Evolutionary conservation across 2,113 vertebrate genomes (phyloP), one percentile per base, ranked within the genome.

Genomic region (Amphiprion percula): DNA sequence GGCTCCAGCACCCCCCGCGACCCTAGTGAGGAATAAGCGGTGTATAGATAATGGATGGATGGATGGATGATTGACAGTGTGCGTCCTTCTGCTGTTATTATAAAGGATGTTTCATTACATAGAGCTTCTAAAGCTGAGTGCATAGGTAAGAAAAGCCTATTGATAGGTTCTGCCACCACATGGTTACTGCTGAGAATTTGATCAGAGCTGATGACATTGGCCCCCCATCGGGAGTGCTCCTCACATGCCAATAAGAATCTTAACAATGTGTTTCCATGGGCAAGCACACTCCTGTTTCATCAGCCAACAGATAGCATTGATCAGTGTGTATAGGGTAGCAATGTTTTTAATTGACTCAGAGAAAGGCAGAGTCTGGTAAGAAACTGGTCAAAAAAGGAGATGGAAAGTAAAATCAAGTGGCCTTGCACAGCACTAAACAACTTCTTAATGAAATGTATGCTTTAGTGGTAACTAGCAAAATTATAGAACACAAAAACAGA

Each of bases 221-320:
- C 76, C 80, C 69, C 80, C 83, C 56, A 2, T 47, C 0, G 23
- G 41, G 83, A 78, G 72, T n/a, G 33, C 44, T 55, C 66, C 59
- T 62, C 67, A 76, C 63, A 76, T 82, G 65, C 68, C 83, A 88
- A 87, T 83, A 76, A 76, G 52, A 14, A 80, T 64, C 54, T 56
- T 73, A 73, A 77, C 79, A 89, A 73, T 84, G 81, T 74, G 19
- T 86, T 69, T 74, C 83, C 77, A 75, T 69, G 47, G 46, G 53
- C 69, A 65, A 75, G 74, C 79, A 80, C 82, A 68, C 62, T 53
- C 46, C 47, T 56, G 56, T 56, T 67, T 66, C 66, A 59, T 73
- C 77, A 63, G 60, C 50, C 37, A 2, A 33, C 59, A 81, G 83
- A 86, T 86, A 87, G 68, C 77, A 87, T 84, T 90, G 83, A 90